Evolutionary conservation across 2,888 invertebrate species (phyloP).

Genomic region (Papilio demoleus): DNA sequence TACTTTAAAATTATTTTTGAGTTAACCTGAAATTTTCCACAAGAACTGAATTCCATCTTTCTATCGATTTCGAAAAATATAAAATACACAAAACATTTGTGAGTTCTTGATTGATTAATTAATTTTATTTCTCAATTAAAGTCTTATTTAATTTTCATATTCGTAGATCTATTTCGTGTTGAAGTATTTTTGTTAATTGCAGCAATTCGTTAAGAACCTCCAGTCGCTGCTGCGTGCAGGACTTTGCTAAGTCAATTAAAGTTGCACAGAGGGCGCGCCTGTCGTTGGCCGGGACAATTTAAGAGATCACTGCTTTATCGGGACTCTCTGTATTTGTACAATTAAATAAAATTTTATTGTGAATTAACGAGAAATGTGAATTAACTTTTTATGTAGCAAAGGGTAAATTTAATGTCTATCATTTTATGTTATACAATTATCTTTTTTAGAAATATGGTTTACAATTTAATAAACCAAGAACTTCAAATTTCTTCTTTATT

Average conservation of each 20-base stretch:
- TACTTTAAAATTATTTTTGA: background rate
- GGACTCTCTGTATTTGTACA: slow-evolving; percentile 13
- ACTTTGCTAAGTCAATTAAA: slow-evolving; percentile 37
- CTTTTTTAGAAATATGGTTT: no score
- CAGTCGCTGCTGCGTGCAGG: slow-evolving; percentile 19
- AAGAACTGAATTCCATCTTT: no score
- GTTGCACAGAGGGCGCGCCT: slow-evolving; percentile 21
- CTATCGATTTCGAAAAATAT: no score
- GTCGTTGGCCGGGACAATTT: slow-evolving; percentile 19
- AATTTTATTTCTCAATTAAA: no score
- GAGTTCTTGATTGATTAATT: no score
- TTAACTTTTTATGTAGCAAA: background rate
- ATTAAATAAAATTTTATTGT: slow-evolving; percentile 21
- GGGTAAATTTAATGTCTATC: background rate
- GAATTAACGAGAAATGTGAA: background rate
- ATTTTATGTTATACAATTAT: background rate
- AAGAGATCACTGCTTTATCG: slow-evolving; percentile 28
- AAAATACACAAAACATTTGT: no score
- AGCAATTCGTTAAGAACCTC: slow-evolving; percentile 5
- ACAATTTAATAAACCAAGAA: no score
- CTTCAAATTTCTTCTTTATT: no score
- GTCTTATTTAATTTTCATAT: no score
- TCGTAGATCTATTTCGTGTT: no score
- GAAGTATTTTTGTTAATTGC: slow-evolving; percentile 14
- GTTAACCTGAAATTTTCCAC: no score